Percentiles rank a stretch among this genome's conserved stretches.
These are phyloP conservation scores for Diachrysia chrysitis DNA, from an alignment of 2,888 invertebrate genomes.

Conservation along the genomic window DNA sequence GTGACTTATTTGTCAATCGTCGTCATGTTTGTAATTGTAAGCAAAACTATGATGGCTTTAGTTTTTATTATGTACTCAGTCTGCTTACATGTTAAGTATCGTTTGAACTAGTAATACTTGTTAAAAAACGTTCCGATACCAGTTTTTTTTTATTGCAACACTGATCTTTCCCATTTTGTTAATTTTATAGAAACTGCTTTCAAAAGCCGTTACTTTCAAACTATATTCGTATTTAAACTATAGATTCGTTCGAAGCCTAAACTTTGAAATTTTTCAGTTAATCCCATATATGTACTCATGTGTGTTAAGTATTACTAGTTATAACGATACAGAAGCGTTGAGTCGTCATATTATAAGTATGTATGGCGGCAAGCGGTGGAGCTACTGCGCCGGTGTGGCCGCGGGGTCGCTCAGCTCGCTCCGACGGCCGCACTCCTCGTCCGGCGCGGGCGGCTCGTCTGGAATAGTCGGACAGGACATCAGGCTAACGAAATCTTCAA, in stretches of 20 bases:
- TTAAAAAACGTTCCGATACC: neutral
- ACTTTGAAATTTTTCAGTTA: no score
- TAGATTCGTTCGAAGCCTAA: no score
- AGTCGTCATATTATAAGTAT: conserved; percentile 32
- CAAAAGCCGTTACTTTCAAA: no score
- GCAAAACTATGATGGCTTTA: conserved; percentile 46
- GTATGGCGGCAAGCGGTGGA: conserved; percentile 45
- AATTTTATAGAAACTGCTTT: no score
- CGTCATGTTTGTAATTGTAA: conserved; percentile 33
- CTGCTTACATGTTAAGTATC: conserved; percentile 47
- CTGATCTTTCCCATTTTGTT: neutral
- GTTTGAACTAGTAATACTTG: conserved; percentile 39
- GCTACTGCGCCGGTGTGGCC: conserved; percentile 32
- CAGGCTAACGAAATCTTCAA: no score
- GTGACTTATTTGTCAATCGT: conserved; percentile 27
- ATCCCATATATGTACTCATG: no score
- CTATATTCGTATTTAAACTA: no score
- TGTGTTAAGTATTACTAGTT: conserved; percentile 39
- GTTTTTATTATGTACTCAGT: conserved; percentile 47
- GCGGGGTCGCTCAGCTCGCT: conserved; percentile 31
- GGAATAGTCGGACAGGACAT: conserved; percentile 16
- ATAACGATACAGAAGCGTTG: conserved; percentile 53
- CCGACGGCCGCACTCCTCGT: conserved; percentile 70
- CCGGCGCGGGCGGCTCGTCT: conserved; percentile 91
- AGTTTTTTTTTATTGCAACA: no score